Conservation (phyloP, 2,113 vertebrate species). For the Odocoileus hemionus region DNA sequence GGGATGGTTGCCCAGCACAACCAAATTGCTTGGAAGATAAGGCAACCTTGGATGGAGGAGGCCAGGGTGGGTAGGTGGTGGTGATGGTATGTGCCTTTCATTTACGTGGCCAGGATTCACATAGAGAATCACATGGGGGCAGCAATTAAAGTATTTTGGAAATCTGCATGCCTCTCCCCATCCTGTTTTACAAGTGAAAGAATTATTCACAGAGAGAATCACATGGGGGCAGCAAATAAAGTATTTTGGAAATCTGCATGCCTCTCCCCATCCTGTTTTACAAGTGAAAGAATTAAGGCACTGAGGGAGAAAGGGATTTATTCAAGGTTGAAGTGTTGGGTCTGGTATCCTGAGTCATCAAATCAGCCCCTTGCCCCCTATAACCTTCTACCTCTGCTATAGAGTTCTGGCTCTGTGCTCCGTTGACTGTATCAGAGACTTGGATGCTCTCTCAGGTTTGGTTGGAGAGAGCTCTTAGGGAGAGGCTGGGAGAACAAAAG, state of each 20-base stretch:
- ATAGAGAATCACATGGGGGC: background rate
- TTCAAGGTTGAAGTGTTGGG: background rate
- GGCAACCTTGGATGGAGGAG: background rate
- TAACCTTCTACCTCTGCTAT: background rate
- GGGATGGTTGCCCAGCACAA: background rate
- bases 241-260: background rate
- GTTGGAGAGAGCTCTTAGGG: slow-evolving; percentile 19
- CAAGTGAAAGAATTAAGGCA: slow-evolving; percentile 44
- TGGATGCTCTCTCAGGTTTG: slow-evolving; percentile 9
- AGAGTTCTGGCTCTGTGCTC: background rate
- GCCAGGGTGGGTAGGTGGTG: background rate
- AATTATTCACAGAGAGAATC: slow-evolving; percentile 3
- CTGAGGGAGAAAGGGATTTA: background rate
- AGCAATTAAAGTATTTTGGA: background rate
- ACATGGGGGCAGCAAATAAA: background rate
- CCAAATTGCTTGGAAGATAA: background rate
- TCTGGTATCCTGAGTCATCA: background rate
- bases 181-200: slow-evolving; percentile 48
- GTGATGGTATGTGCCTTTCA: background rate
- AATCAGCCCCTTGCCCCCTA: background rate
- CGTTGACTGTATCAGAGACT: background rate
- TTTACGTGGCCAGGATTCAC: slow-evolving; percentile 1
- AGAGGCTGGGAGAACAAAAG: slow-evolving; percentile 30
- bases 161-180: background rate
- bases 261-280: slow-evolving; percentile 32